Evolutionary conservation across 2,113 vertebrate species (phyloP).

Genomic region (Catharus bicknelli): DNA sequence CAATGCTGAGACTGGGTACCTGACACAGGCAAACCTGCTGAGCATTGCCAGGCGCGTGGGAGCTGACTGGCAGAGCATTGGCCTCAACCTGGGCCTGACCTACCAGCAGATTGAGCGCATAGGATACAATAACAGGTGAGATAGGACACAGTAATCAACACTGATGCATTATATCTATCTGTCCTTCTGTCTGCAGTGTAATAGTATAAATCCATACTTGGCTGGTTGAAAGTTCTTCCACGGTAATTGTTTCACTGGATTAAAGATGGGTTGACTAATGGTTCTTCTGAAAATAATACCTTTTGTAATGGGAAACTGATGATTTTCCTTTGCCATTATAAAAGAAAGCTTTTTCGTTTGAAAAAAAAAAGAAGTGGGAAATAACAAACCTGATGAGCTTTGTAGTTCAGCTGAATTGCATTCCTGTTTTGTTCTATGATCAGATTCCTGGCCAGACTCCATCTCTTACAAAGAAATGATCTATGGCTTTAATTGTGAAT

Average conservation of each 20-base stretch:
- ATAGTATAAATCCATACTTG: background rate
- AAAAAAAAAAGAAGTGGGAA: background rate
- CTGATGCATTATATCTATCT: background rate
- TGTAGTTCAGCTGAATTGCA: background rate
- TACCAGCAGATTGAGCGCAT: constrained; percentile 86
- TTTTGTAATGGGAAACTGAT: background rate
- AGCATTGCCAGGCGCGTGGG: constrained; percentile 86
- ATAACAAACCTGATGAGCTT: constrained; percentile 16
- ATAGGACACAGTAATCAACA: background rate
- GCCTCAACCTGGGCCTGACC: constrained; percentile 86
- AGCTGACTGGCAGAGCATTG: constrained; percentile 87
- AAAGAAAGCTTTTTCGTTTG: background rate
- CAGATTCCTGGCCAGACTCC: background rate
- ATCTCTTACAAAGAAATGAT: background rate
- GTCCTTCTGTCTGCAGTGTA: background rate
- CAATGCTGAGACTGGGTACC: constrained; percentile 89
- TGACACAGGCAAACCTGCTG: constrained; percentile 92
- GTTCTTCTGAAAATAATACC: background rate
- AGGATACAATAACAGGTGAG: constrained; percentile 83
- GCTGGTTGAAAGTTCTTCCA: background rate
- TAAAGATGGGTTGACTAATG: background rate
- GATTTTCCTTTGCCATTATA: background rate
- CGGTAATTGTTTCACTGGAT: background rate
- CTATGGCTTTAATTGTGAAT: constrained; percentile 9
- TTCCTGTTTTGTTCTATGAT: constrained; percentile 18